phyloP scores from a whole-genome alignment of 2,113 vertebrate genomes.

The Oncorhynchus tshawytscha region DNA sequence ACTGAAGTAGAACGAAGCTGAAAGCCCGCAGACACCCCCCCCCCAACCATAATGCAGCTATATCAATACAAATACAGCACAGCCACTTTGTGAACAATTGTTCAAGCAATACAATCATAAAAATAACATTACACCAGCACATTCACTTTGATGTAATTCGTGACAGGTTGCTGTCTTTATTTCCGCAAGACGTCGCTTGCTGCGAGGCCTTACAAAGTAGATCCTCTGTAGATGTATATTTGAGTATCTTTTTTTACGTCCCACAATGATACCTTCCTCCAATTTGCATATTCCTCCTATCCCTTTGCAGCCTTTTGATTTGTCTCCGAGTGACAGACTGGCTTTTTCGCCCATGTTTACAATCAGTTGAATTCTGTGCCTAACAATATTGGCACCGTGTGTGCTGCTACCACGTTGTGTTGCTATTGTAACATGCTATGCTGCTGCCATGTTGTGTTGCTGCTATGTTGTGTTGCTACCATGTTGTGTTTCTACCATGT shows the following conservation, averaged over 20 bases:
- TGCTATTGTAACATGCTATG: too few relatives aligned
- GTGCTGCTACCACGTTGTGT: too few relatives aligned
- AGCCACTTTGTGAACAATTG: slow-evolving; percentile 4
- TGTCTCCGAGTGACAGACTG: too few relatives aligned
- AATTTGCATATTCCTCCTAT: neutral
- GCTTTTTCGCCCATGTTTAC: too few relatives aligned
- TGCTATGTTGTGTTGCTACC: too few relatives aligned
- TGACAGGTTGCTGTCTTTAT: slow-evolving; percentile 3
- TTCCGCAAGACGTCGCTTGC: slow-evolving; percentile 1
- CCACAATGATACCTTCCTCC: neutral
- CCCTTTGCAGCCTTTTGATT: neutral
- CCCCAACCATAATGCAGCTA: neutral
- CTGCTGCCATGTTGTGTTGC: too few relatives aligned
- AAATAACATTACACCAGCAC: neutral
- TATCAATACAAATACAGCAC: neutral
- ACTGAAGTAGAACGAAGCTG: neutral
- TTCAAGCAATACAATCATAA: too few relatives aligned
- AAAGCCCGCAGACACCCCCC: neutral
- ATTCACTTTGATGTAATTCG: slow-evolving; percentile 11
- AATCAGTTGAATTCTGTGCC: too few relatives aligned
- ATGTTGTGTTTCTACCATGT: too few relatives aligned
- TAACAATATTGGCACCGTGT: too few relatives aligned
- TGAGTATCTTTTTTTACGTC: neutral
- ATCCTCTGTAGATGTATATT: neutral
- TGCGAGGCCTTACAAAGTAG: slow-evolving; percentile 1